Evolutionary conservation across 2,797 vertebrate species (phyloP).

Genomic region (Dermochelys coriacea): DNA sequence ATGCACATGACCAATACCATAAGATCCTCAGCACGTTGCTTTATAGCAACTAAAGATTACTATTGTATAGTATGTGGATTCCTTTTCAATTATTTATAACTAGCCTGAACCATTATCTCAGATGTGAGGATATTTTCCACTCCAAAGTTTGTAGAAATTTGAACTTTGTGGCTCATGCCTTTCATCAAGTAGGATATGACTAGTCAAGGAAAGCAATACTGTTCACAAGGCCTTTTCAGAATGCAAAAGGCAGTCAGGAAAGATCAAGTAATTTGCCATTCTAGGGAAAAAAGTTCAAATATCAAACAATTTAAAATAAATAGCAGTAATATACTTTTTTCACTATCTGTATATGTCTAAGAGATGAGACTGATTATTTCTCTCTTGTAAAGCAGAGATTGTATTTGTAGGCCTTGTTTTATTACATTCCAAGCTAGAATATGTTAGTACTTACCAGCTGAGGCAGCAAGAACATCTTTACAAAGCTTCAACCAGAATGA

Average conservation of each 20-base stretch:
- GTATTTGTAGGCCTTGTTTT: neutral
- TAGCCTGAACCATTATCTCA: neutral
- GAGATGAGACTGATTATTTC: neutral
- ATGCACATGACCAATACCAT: neutral
- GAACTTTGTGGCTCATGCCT: neutral
- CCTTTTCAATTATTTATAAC: no score
- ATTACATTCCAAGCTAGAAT: neutral
- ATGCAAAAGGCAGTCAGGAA: neutral
- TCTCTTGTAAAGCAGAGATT: neutral
- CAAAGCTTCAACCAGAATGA: constrained; percentile 94
- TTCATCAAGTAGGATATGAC: neutral
- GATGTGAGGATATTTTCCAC: neutral
- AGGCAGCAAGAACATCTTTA: constrained; percentile 93
- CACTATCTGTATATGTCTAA: neutral
- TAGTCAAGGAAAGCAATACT: neutral
- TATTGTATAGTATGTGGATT: no score
- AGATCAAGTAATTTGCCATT: neutral
- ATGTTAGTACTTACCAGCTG: constrained; percentile 83
- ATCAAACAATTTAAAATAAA: neutral
- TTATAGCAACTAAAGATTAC: neutral
- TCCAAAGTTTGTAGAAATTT: neutral
- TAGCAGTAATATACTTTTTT: neutral
- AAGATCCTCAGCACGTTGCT: neutral
- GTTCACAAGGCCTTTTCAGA: neutral
- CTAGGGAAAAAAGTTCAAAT: neutral